Percentiles rank a stretch among this genome's conserved stretches.
phyloP scores from a whole-genome alignment of 1,140 invertebrate species.

The Babylonia areolata region DNA sequence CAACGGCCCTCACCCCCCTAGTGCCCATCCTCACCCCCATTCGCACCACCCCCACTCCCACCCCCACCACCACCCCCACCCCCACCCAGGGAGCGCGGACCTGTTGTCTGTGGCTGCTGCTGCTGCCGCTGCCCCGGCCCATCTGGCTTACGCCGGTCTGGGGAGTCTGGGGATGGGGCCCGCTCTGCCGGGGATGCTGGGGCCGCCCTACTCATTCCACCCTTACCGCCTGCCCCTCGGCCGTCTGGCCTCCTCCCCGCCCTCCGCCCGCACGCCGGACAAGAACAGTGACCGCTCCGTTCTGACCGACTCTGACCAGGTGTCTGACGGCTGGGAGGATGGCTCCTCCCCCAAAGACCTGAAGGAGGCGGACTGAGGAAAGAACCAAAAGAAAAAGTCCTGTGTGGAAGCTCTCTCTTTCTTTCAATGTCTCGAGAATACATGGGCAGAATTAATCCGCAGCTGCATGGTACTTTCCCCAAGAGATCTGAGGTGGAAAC shows the following conservation, averaged over 20 bases:
- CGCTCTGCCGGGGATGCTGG: constrained; percentile 53
- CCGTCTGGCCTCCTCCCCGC: constrained; percentile 33
- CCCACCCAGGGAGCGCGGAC: constrained; percentile 13
- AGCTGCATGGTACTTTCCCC: no score
- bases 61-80: constrained; percentile 20
- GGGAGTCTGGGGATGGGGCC: constrained; percentile 44
- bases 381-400: no score
- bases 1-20: background rate
- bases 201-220: constrained; percentile 58
- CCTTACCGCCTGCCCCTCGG: constrained; percentile 56
- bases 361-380: constrained; percentile 43
- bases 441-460: background rate
- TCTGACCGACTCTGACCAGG: constrained; percentile 57
- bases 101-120: constrained; percentile 43
- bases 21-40: no score
- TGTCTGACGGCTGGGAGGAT: constrained; percentile 62
- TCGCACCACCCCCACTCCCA: constrained; percentile 19
- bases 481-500: no score
- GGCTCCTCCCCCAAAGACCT: constrained; percentile 42
- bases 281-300: constrained; percentile 56
- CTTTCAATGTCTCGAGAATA: background rate
- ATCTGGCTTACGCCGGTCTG: constrained; percentile 55
- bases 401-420: no score
- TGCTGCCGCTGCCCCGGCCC: constrained; percentile 31
- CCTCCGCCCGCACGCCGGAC: constrained; percentile 45